phyloP scores from a whole-genome alignment of 1,140 invertebrate genomes.

The Drosophila micromelanica region DNA sequence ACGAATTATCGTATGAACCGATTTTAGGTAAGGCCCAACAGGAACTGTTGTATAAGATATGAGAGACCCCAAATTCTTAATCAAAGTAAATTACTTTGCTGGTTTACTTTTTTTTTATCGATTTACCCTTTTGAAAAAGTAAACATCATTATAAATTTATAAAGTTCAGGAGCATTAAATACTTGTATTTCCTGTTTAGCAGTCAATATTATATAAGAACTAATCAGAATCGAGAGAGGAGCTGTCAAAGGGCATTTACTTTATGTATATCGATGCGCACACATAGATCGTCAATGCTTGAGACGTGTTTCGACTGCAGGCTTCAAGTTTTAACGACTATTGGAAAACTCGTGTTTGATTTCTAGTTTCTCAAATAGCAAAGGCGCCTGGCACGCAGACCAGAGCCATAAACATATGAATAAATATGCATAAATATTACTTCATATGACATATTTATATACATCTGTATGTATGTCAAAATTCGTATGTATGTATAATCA shows the following conservation, averaged over 20 bases:
- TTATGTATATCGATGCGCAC: neutral
- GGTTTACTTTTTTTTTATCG: too few relatives aligned
- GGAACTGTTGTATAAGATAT: neutral
- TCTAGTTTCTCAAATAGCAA: slow-evolving; percentile 13
- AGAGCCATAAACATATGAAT: slow-evolving; percentile 42
- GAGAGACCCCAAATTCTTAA: too few relatives aligned
- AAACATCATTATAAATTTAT: too few relatives aligned
- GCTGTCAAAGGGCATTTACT: slow-evolving; percentile 8
- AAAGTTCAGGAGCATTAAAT: neutral
- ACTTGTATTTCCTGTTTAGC: slow-evolving; percentile 26
- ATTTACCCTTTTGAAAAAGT: too few relatives aligned
- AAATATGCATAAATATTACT: slow-evolving; percentile 39
- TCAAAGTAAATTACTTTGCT: too few relatives aligned
- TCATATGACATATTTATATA: neutral
- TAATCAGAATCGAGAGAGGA: slow-evolving; percentile 1
- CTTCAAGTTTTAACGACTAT: slow-evolving; percentile 1
- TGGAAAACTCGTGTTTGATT: slow-evolving; percentile 7
- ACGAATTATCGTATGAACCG: slow-evolving; percentile 5
- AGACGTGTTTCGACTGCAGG: neutral
- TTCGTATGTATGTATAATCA: neutral
- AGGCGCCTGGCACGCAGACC: slow-evolving; percentile 38
- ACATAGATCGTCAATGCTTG: slow-evolving; percentile 3
- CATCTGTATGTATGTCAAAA: neutral
- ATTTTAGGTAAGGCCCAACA: neutral
- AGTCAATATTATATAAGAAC: neutral